Evolutionary conservation across 2,888 invertebrate genomes (phyloP), one percentile per base, ranked within the genome.

Genomic region (Linnaemya tessellans): DNA sequence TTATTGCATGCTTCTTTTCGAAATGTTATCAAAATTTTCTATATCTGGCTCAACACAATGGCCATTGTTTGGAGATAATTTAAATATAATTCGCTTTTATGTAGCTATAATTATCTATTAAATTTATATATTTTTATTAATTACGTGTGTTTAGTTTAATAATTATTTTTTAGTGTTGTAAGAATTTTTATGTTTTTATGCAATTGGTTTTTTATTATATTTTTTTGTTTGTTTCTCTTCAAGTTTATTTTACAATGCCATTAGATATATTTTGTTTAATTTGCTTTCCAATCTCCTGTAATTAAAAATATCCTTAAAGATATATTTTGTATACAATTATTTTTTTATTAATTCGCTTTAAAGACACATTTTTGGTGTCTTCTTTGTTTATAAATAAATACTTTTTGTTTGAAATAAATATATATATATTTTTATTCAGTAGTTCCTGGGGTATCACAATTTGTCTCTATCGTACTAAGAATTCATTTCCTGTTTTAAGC

Each of bases 101-200:
- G 43, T 73, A 77, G n/a, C 25, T 58, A 54, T 67, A 20, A 30
- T 30, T 58, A 43, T 41, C 51, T 77, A 56, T 64, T 70, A 77
- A 43, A 22, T 64, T 35, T 81, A 74, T 84, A 80, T 80, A 54
- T 70, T 80, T 73, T 60, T 84, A 43, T 64, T 41, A 41, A 1
- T 11, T 41, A 41, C 11, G 41, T 41, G 11, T 58, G 54, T 77
- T 84, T 84, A 74, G 67, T 75, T 73, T 30, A 49, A 30, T 71
- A 71, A 77, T 74, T 79, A 51, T 84, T 78, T 38, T 22, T 74
- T 79, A 71, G 38, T 38, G 13, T 49, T 70, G n/a, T 79, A 75
- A 65, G 38, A 38, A 62, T 79, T 77, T 71, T 71, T 58, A 51
- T 35, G 25, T 38, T 75, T 46, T 74, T 71, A 22, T 38, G 65